phyloP scores from a whole-genome alignment of 2,888 invertebrate genomes.

The Lepidocyrtinus sp. region DNA sequence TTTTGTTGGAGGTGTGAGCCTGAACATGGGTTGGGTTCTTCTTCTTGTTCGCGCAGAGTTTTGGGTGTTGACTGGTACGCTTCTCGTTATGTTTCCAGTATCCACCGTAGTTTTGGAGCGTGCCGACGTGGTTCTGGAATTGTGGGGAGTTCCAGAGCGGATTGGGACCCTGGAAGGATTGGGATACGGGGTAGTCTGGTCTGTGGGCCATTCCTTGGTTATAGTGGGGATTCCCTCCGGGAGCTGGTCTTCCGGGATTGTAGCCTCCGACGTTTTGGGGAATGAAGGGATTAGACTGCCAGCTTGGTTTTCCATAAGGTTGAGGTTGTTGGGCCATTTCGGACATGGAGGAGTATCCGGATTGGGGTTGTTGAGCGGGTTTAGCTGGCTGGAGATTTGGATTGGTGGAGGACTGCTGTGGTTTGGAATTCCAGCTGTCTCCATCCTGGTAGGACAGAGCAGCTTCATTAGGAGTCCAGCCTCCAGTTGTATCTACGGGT shows the following conservation, averaged over 20 bases:
- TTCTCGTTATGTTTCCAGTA: constrained; percentile 33
- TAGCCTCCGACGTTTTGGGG: neutral
- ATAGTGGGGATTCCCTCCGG: neutral
- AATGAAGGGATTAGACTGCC: constrained; percentile 11
- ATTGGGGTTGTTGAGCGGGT: constrained; percentile 20
- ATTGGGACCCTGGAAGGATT: constrained; percentile 36
- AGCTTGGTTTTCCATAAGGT: neutral
- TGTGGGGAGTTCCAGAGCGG: constrained; percentile 45
- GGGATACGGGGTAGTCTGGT: constrained; percentile 33
- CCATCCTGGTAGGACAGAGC: neutral
- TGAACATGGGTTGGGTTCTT: neutral
- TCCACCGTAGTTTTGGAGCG: constrained; percentile 26
- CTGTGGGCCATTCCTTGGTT: neutral
- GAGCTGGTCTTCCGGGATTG: neutral
- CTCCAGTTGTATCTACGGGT: neutral
- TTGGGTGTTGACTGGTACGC: neutral
- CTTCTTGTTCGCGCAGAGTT: neutral
- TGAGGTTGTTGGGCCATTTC: neutral
- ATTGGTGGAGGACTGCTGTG: neutral
- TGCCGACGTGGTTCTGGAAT: constrained; percentile 29
- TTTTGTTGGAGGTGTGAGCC: no score
- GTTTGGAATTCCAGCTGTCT: constrained; percentile 17
- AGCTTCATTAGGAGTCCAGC: neutral
- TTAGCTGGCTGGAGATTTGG: constrained; percentile 25
- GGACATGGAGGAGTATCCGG: neutral